These are phyloP conservation scores for Drosophila chauvacae DNA, from an alignment of 1,140 invertebrate genomes.

Conservation along the genomic window DNA sequence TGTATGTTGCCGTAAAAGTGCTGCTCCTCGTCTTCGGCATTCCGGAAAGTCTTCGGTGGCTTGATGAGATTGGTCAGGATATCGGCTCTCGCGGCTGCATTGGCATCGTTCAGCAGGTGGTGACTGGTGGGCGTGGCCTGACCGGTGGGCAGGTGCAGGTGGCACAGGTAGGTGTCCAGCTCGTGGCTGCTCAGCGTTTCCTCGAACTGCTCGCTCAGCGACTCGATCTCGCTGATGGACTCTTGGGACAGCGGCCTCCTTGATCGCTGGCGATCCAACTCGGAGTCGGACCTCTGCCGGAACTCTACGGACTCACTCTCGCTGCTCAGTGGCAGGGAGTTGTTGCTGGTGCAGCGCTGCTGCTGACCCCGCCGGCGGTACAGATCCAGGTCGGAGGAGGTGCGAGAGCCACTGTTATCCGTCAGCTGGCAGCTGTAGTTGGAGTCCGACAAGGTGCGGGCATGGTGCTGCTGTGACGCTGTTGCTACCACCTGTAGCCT, in stretches of 20 bases:
- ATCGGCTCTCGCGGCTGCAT: constrained; percentile 45
- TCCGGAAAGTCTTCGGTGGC: constrained; percentile 80
- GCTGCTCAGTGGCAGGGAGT: constrained; percentile 67
- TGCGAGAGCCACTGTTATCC: constrained; percentile 80
- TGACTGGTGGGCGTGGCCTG: constrained; percentile 55
- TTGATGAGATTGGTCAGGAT: constrained; percentile 77
- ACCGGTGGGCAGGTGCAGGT: constrained; percentile 84
- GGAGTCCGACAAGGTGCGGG: constrained; percentile 78
- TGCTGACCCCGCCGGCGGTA: constrained; percentile 73
- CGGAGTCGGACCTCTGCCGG: constrained; percentile 85
- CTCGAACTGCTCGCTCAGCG: constrained; percentile 86
- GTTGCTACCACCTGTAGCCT: constrained; percentile 13
- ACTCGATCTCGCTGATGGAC: constrained; percentile 87
- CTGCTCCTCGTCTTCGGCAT: constrained; percentile 71
- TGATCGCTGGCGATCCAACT: constrained; percentile 88
- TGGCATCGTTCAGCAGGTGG: constrained; percentile 51
- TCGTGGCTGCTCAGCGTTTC: constrained; percentile 86
- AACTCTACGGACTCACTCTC: constrained; percentile 85
- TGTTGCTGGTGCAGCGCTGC: constrained; percentile 70
- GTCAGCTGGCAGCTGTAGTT: constrained; percentile 81
- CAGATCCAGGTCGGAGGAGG: constrained; percentile 79
- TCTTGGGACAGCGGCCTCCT: constrained; percentile 90
- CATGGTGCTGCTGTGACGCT: constrained; percentile 69
- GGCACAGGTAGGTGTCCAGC: constrained; percentile 88
- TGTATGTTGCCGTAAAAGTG: constrained; percentile 83